Percentiles rank a stretch among this genome's conserved stretches.
Conservation (phyloP, 2,888 invertebrate species). For the Helleia helle region DNA sequence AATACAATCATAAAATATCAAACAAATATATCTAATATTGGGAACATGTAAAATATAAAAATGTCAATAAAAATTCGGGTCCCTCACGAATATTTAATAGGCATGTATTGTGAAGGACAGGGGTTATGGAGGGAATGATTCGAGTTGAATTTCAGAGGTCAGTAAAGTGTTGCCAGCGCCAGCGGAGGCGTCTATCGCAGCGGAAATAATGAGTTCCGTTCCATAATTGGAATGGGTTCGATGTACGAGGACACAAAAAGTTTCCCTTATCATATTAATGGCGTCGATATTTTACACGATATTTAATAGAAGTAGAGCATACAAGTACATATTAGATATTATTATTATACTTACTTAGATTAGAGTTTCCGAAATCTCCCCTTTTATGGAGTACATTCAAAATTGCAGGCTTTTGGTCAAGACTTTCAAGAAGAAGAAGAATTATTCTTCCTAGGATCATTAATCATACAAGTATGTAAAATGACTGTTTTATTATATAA, state of each 20-base stretch:
- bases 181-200: conserved; percentile 40
- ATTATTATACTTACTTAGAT: no score
- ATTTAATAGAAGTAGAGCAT: no score
- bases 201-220: conserved; percentile 69
- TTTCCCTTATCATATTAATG: conserved; percentile 16
- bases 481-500: no score
- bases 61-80: conserved; percentile 2
- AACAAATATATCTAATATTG: not conserved
- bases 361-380: no score
- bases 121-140: not conserved
- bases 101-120: conserved; percentile 2
- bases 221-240: conserved; percentile 60
- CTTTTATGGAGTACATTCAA: no score
- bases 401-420: no score
- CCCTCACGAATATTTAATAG: conserved; percentile 7
- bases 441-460: no score
- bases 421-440: no score
- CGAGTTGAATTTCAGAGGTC: conserved; percentile 47
- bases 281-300: conserved; percentile 1
- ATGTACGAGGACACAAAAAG: conserved; percentile 24
- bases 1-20: not conserved
- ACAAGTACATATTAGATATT: no score
- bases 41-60: conserved; percentile 3
- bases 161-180: conserved; percentile 19
- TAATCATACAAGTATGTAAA: no score